Base-by-base conservation (phyloP, 2,797 vertebrate species). In the Anguilla pacifica region DNA sequence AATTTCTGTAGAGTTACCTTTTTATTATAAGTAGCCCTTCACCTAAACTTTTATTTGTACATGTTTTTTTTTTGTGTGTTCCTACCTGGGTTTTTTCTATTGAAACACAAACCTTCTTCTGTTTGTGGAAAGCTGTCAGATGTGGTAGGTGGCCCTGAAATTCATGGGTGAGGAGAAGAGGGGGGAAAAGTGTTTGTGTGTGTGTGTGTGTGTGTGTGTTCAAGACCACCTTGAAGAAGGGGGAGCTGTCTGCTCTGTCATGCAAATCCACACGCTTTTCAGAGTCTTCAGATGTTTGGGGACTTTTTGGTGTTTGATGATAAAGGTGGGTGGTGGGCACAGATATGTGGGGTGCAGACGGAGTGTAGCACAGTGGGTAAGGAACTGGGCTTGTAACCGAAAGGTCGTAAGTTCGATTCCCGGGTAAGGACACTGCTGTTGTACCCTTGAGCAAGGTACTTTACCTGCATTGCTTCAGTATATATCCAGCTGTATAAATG, bases 141-240 rank as follows among this genome's bases (percentile, higher is more conserved):
- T 88, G 96, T 96, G 85, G 89, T 96, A 90, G 96, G 95, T 39
- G 96, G 96, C 88, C 96, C 96, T 91, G 96, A 97, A 89, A 96
- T 96, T 89, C 92, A 93, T 39, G 95, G 95, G 83, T 85, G 28
- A 64, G 74, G 84, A 82, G 67, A 72, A 57, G 67, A 77, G 35
- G 51, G 13, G 85, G 85, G 81, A 74, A 88, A 39, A 84, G 67
- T 31, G 86, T 86, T 77, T 84, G 35, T 51, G 9, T 51, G 49
- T 51, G 49, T 51, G 49, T 53, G 51, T 53, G 51, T 53, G 10
- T 11, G 39, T 53, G 51, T 53, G 35, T 85, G 15, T 67, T 13
- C 15, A 53, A 55, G 64, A 72, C 51, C 22, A 49, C 61, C 39
- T 25, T 86, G 19, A n/a, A 57, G 67, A 51, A 86, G 49, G 85